Conservation (phyloP, 2,113 vertebrate species). For the Apeltes quadracus region DNA sequence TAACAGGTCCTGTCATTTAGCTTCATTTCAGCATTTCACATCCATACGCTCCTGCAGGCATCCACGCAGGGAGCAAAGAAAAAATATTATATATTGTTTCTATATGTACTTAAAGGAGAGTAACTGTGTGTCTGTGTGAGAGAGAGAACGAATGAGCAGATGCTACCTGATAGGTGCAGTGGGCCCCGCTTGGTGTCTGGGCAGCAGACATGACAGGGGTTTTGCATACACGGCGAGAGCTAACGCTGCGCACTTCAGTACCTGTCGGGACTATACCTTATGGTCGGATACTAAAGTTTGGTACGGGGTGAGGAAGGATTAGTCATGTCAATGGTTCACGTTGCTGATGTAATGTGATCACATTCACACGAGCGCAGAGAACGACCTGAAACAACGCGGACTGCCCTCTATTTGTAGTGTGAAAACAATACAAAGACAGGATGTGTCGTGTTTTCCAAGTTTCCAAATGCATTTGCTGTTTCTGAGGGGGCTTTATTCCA, state of each 20-base stretch:
- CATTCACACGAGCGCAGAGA: neutral
- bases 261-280: slow-evolving; percentile 71
- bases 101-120: neutral
- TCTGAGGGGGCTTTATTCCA: neutral
- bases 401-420: slow-evolving; percentile 3
- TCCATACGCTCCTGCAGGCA: slow-evolving; percentile 21
- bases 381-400: slow-evolving; percentile 1
- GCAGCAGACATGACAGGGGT: slow-evolving; percentile 58
- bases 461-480: neutral
- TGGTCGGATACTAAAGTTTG: slow-evolving; percentile 52
- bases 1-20: slow-evolving; percentile 14
- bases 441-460: neutral
- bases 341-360: slow-evolving; percentile 29
- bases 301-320: slow-evolving; percentile 45
- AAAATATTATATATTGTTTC: too few relatives aligned
- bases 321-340: slow-evolving; percentile 47
- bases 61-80: too few relatives aligned
- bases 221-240: slow-evolving; percentile 62
- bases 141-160: slow-evolving; percentile 67
- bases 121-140: neutral
- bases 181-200: slow-evolving; percentile 65
- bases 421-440: slow-evolving; percentile 21
- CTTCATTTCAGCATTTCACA: slow-evolving; percentile 44
- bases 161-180: slow-evolving; percentile 74
- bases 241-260: slow-evolving; percentile 54